Base-by-base conservation (phyloP, 2,888 invertebrate species). In the Blastobasis adustella region DNA sequence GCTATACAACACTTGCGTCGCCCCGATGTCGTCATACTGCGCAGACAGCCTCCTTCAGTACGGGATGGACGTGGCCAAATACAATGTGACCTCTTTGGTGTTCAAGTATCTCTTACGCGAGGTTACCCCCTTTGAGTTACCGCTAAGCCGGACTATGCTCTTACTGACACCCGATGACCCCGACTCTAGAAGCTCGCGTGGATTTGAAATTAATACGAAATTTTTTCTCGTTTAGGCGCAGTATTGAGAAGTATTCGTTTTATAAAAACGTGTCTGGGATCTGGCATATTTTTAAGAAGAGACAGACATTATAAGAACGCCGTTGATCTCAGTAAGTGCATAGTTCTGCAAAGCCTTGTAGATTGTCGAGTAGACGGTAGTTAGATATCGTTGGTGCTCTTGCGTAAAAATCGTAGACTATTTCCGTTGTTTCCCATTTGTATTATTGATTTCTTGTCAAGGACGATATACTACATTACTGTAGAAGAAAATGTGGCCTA, bases 181-280 rank as follows among this genome's bases (percentile, higher is more conserved):
- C 39, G 49, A 47, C 45, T 37, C 36, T 41, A 36, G 9, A 49
- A 47, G 37, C 6, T 4, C 38, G 38, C n/a, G 41, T 46, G 9
- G n/a, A 9, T 39, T 36, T 44, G 7, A 49, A 46, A 49, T 47
- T 47, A 51, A 53, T 23, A 48, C 37, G 6, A 37, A 43, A 23
- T 58, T 54, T 67, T 54, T 67, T 67, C 53, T 69, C 60, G 56
- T 70, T 75, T 62, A 59, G 46, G 83, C 65, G 61, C 65, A 65
- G 65, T 45, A 43, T 10, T 54, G 76, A 77, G 63, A 84, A 73
- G 61, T 81, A 82, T 64, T 72, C 77, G 51, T 86, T 85, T 67
- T 84, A 84, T 77, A 87, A 84, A 82, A 85, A 86, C 66, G 60
- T 85, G 52, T 83, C 86, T 47, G 84, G 85, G 51, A 85, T 85